Evolutionary conservation across 2,113 vertebrate species (phyloP).

Genomic region (Sceloporus tristichus): DNA sequence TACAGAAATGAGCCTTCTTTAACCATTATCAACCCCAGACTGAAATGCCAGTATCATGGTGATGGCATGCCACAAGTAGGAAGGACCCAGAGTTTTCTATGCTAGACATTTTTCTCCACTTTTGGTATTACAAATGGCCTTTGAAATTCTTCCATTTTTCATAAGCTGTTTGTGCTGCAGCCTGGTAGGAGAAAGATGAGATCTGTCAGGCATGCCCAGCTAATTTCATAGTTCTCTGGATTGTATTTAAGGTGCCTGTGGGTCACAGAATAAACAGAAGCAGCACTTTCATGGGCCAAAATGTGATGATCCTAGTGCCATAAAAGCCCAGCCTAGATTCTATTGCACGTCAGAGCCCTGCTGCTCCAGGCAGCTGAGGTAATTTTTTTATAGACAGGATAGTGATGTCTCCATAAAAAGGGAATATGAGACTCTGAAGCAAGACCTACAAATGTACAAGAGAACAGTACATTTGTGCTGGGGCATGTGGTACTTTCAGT

Average conservation of each 20-base stretch:
- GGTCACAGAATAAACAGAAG: not conserved
- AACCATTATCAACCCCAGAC: too few species aligned
- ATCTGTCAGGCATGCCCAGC: not conserved
- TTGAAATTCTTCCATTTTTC: not conserved
- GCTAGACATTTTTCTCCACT: not conserved
- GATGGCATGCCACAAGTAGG: too few species aligned
- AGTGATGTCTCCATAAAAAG: not conserved
- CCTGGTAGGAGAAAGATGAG: not conserved
- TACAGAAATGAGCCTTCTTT: not conserved
- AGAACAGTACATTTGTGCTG: not conserved
- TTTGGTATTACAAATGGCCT: not conserved
- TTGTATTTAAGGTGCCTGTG: too few species aligned
- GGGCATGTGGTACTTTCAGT: not conserved
- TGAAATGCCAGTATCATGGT: too few species aligned
- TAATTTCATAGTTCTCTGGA: not conserved
- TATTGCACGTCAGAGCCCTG: not conserved
- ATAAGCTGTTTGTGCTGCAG: not conserved
- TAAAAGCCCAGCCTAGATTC: not conserved
- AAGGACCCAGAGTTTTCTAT: not conserved
- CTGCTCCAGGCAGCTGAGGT: not conserved
- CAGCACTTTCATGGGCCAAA: not conserved
- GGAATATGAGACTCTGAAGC: not conserved
- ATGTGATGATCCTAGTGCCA: constrained; percentile 14
- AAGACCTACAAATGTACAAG: not conserved
- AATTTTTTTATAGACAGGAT: not conserved